Evolutionary conservation across 2,888 invertebrate species (phyloP).

Genomic region (Tyria jacobaeae): DNA sequence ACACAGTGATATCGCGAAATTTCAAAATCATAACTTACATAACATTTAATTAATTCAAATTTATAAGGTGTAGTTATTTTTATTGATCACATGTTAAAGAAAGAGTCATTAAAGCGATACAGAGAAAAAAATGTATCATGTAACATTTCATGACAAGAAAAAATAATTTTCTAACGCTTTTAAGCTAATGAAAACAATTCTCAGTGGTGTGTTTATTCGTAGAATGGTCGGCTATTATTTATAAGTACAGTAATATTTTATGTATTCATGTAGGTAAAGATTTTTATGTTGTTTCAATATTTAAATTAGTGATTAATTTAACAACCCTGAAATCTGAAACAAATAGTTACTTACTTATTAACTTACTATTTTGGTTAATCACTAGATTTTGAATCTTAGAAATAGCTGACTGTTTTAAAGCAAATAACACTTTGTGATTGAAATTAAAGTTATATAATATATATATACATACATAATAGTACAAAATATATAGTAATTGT

Average conservation of each 20-base stretch:
- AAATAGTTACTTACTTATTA: too few species aligned
- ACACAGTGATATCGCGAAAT: too few species aligned
- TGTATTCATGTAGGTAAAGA: conserved; percentile 3
- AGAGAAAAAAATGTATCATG: conserved; percentile 26
- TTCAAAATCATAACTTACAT: neutral
- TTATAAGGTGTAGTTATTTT: conserved; percentile 2
- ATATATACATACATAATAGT: too few species aligned
- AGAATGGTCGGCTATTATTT: conserved; percentile 30
- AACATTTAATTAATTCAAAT: conserved; percentile 1
- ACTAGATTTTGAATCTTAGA: too few species aligned
- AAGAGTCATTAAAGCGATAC: conserved; percentile 26
- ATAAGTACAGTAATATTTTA: conserved; percentile 22
- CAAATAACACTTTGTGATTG: too few species aligned
- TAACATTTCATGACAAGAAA: conserved; percentile 37
- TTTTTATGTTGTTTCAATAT: neutral
- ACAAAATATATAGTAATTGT: too few species aligned
- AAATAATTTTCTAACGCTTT: conserved; percentile 61
- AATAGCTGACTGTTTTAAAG: too few species aligned
- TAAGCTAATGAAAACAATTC: conserved; percentile 66
- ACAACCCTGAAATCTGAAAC: too few species aligned
- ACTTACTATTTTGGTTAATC: too few species aligned
- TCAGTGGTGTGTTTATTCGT: conserved; percentile 48
- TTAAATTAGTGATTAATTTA: neutral
- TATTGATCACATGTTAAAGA: conserved; percentile 7
- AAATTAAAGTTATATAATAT: too few species aligned